A percentile compares a stretch with the other conserved stretches of the same genome.
These are phyloP conservation scores for Planococcus citri DNA, from an alignment of 1,140 invertebrate species.

Conservation along the genomic window DNA sequence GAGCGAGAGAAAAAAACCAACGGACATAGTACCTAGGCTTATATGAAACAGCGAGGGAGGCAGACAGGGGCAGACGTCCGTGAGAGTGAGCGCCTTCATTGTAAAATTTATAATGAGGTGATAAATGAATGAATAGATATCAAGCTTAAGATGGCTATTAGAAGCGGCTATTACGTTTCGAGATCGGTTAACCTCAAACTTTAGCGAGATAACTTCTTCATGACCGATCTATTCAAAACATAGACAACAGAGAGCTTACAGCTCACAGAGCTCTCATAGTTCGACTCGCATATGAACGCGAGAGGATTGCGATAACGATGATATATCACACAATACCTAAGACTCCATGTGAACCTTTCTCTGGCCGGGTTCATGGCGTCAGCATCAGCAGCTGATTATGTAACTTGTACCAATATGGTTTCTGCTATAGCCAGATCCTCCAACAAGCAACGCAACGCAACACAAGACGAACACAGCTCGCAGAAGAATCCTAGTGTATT, in stretches of 20 bases:
- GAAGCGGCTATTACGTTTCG: slow-evolving; percentile 1
- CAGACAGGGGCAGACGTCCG: no score
- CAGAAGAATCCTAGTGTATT: no score
- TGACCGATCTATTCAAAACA: background rate
- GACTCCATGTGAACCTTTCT: background rate
- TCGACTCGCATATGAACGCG: no score
- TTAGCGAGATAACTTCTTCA: slow-evolving; percentile 1
- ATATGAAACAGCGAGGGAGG: no score
- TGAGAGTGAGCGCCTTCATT: background rate
- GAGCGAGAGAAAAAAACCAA: background rate
- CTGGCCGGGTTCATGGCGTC: background rate
- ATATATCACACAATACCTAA: background rate
- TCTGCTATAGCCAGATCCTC: no score
- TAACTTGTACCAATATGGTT: no score
- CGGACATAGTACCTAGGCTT: background rate
- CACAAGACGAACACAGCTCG: no score
- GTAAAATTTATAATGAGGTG: background rate
- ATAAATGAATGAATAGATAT: slow-evolving; percentile 8
- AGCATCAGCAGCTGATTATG: no score
- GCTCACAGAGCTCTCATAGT: no score
- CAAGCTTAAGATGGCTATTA: background rate
- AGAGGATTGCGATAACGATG: background rate
- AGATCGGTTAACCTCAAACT: slow-evolving; percentile 1
- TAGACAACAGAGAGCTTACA: background rate
- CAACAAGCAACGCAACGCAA: no score